Percentiles rank a stretch among this genome's conserved stretches.
These are phyloP conservation scores for Chrysopilus asiliformis DNA, from an alignment of 2,888 invertebrate species.

Conservation along the genomic window DNA sequence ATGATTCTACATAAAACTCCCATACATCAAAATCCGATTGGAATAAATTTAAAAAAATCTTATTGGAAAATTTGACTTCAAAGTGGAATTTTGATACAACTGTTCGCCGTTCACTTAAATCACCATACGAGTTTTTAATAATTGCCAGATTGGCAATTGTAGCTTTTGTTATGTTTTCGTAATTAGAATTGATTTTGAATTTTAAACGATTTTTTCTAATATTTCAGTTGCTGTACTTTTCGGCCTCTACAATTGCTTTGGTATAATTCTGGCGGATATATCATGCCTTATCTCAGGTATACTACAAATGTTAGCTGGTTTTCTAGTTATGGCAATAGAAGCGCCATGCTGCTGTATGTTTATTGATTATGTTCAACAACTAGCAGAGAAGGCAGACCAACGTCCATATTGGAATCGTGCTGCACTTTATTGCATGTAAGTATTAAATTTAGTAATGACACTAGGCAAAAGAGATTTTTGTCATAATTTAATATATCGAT, in stretches of 20 bases:
- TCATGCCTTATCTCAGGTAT: slow-evolving; percentile 62
- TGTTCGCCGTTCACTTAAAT: too few relatives aligned
- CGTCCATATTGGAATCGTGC: slow-evolving; percentile 87
- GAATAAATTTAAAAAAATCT: too few relatives aligned
- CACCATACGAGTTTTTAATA: too few relatives aligned
- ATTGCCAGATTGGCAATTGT: too few relatives aligned
- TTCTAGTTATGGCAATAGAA: slow-evolving; percentile 76
- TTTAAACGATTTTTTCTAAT: slow-evolving; percentile 12
- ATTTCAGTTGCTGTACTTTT: slow-evolving; percentile 71
- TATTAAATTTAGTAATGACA: too few relatives aligned
- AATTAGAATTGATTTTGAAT: slow-evolving; percentile 9
- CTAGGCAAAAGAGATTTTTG: too few relatives aligned
- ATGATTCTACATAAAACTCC: too few relatives aligned
- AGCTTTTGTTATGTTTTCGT: neutral
- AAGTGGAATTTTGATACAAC: too few relatives aligned
- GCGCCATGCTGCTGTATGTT: slow-evolving; percentile 97
- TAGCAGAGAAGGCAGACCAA: slow-evolving; percentile 70
- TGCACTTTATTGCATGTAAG: slow-evolving; percentile 71
- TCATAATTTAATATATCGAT: too few relatives aligned
- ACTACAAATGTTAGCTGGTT: slow-evolving; percentile 81
- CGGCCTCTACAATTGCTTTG: slow-evolving; percentile 60
- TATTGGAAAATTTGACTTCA: too few relatives aligned
- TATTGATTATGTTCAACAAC: slow-evolving; percentile 80
- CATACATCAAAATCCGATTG: too few relatives aligned
- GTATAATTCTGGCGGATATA: slow-evolving; percentile 49